Percentiles rank a stretch among this genome's conserved stretches.
phyloP scores from a whole-genome alignment of 2,797 vertebrate species.

The Rhinoraja longicauda region DNA sequence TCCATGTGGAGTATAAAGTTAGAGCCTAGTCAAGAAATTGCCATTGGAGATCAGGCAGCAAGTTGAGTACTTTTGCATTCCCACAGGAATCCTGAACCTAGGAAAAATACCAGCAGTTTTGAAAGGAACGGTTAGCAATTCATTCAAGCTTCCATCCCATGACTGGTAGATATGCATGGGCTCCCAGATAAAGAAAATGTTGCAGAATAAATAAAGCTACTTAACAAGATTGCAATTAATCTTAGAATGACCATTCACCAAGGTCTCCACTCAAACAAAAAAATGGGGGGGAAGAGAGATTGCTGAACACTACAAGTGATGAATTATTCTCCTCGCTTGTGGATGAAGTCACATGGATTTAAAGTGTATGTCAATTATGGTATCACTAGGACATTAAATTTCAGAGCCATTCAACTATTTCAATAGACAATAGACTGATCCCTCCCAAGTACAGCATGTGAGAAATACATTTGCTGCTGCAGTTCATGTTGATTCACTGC shows the following conservation, averaged over 20 bases:
- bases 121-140: too few species aligned
- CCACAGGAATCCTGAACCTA: too few species aligned
- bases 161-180: neutral
- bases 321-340: neutral
- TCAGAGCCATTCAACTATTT: neutral
- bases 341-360: neutral
- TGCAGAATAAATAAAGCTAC: neutral
- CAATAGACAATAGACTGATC: neutral
- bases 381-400: neutral
- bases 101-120: too few species aligned
- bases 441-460: neutral
- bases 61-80: too few species aligned
- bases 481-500: neutral
- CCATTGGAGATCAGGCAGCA: too few species aligned
- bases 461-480: neutral
- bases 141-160: neutral
- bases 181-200: neutral
- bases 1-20: too few species aligned
- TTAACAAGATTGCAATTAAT: neutral
- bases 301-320: neutral
- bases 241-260: neutral
- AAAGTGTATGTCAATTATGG: neutral
- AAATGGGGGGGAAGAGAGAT: too few species aligned
- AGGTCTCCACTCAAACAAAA: neutral
- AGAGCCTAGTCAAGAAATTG: too few species aligned